A percentile compares a stretch with the other conserved stretches of the same genome.
These are phyloP conservation scores for Octopus sinensis DNA, from an alignment of 1,140 invertebrate genomes.

Conservation along the genomic window DNA sequence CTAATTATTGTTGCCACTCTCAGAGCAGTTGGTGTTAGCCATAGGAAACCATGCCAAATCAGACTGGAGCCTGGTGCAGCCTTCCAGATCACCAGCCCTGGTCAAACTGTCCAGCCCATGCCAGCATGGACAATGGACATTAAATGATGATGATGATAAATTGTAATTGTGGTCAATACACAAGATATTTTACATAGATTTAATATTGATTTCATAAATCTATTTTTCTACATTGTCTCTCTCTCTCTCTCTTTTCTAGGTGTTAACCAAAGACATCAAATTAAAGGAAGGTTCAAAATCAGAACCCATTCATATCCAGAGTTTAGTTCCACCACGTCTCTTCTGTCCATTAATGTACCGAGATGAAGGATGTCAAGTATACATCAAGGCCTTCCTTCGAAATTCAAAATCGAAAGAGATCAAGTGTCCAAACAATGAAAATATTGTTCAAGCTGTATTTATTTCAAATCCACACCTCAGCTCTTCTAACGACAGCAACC, in stretches of 20 bases:
- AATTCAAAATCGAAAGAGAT: not conserved
- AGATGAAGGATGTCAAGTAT: constrained; percentile 27
- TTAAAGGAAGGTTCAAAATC: constrained; percentile 16
- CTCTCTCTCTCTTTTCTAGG: not conserved
- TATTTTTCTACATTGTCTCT: too few relatives aligned
- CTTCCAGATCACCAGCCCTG: too few relatives aligned
- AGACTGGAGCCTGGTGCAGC: too few relatives aligned
- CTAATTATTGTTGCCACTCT: too few relatives aligned
- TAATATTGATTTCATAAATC: too few relatives aligned
- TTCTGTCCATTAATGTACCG: constrained; percentile 31
- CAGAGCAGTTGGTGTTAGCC: too few relatives aligned
- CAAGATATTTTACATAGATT: too few relatives aligned
- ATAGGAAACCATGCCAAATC: too few relatives aligned
- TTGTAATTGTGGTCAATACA: too few relatives aligned
- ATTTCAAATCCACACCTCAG: constrained; percentile 20
- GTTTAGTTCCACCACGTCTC: constrained; percentile 25
- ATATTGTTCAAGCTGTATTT: constrained; percentile 34
- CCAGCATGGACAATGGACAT: too few relatives aligned
- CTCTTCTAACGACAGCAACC: constrained; percentile 6
- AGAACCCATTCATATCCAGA: constrained; percentile 23
- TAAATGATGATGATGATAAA: too few relatives aligned
- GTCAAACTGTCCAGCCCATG: too few relatives aligned
- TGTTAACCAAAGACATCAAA: constrained; percentile 14
- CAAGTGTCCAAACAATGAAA: constrained; percentile 29
- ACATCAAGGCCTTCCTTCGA: constrained; percentile 21